Percentiles rank a stretch among this genome's conserved stretches.
Conservation (phyloP, 1,140 invertebrate genomes). For the Chymomyza costata region DNA sequence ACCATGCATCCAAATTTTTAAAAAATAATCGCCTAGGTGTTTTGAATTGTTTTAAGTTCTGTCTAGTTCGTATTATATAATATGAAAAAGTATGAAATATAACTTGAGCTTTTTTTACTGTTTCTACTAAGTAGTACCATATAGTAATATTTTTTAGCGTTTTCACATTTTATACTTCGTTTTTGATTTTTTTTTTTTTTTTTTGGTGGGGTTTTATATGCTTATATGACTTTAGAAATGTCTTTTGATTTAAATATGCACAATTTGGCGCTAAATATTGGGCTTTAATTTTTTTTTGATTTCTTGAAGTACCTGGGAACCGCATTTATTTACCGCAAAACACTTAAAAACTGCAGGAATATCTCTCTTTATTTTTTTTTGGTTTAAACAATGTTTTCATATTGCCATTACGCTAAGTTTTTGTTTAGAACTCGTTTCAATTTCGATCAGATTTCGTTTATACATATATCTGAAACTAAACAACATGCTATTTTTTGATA, state of each 20-base stretch:
- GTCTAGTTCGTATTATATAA: too few species aligned
- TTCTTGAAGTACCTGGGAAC: conserved; percentile 8
- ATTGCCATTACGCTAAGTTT: conserved; percentile 9
- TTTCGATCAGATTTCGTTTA: too few species aligned
- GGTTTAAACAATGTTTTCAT: conserved; percentile 10
- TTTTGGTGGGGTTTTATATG: conserved; percentile 51
- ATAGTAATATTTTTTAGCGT: conserved; percentile 4
- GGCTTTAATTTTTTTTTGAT: conserved; percentile 7
- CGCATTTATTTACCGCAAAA: conserved; percentile 13
- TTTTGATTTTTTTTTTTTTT: conserved; percentile 18
- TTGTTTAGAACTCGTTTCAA: conserved; percentile 30
- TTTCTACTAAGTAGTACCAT: conserved; percentile 45
- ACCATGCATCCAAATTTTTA: too few species aligned
- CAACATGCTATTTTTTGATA: neutral
- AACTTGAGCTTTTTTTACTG: neutral
- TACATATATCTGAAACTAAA: too few species aligned
- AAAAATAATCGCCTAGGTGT: too few species aligned
- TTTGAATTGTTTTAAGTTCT: too few species aligned
- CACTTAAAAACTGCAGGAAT: conserved; percentile 6
- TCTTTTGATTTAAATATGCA: conserved; percentile 20
- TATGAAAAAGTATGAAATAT: neutral
- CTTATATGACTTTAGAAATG: conserved; percentile 19
- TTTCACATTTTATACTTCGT: conserved; percentile 24
- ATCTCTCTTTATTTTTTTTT: conserved; percentile 4
- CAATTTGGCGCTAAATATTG: too few species aligned